Base-by-base conservation (phyloP, 1,140 invertebrate genomes). In the Drosophila serrata region DNA sequence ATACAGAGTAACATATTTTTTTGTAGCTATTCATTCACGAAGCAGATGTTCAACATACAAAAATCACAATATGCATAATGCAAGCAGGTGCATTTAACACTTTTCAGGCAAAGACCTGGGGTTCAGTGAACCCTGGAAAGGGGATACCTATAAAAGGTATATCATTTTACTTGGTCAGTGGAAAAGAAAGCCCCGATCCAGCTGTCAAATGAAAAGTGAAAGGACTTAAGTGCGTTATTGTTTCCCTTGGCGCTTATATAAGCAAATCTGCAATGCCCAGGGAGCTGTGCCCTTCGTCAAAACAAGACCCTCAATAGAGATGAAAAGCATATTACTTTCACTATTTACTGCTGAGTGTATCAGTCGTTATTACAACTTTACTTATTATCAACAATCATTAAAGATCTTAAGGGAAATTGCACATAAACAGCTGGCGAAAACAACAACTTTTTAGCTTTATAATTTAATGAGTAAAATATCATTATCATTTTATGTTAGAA, bases 151-250 rank as follows among this genome's bases (percentile, higher is more conserved):
- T 59, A 53, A 75, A 75, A 37, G 35, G 79, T 35, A 81, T 69
- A 42, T 39, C 51, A 55, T 29, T 78, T 67, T 24, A 51, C 60
- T 48, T 63, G 62, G 45, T 29, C 64, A 61, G 29, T 11, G 39
- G 35, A 67, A 76, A 70, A 72, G 67, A 85, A 84, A 84, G 72
- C 68, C 31, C 39, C 6, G 27, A 17, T 12, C 31, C 31, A 58
- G 80, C 70, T 78, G 74, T 75, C 74, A 69, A 70, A 35, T 57
- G 43, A 45, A 86, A 86, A 86, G 82, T 86, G 82, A 86, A 86
- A 86, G 82, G 82, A 86, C 72, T 86, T 78, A 75, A 81, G 74
- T 85, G 82, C 82, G 68, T 76, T 73, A 53, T 68, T 65, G 73
- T 75, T 75, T 63, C 72, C 61, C 70, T 27, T 57, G 24, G 33